These are phyloP conservation scores for Eupeodes luniger DNA, from an alignment of 2,888 invertebrate genomes.

Conservation along the genomic window DNA sequence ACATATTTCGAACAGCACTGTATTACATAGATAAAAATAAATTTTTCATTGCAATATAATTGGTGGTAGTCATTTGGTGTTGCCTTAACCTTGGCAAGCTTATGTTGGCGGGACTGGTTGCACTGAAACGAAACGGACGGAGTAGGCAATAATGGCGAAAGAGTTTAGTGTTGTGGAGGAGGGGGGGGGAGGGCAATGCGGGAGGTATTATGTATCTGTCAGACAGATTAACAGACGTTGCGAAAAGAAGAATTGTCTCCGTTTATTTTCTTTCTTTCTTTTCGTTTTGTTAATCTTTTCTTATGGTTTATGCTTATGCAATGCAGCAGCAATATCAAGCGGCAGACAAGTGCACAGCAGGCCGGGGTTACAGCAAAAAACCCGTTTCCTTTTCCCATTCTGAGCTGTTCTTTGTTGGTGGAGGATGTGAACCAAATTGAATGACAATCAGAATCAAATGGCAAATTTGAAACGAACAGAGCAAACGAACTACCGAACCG, in stretches of 20 bases:
- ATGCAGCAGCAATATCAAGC: not conserved
- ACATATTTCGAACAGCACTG: conserved; percentile 17
- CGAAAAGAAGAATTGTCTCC: conserved; percentile 32
- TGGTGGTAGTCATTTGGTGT: conserved; percentile 58
- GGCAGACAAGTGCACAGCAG: conserved; percentile 65
- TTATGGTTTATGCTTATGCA: conserved; percentile 65
- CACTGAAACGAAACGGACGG: not conserved
- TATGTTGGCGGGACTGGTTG: conserved; percentile 57
- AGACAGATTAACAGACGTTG: conserved; percentile 35
- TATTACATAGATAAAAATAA: conserved; percentile 38
- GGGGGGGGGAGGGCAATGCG: not conserved
- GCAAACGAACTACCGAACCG: too few relatives aligned
- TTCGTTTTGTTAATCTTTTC: conserved; percentile 20
- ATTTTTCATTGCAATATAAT: conserved; percentile 26
- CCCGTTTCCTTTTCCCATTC: conserved; percentile 52
- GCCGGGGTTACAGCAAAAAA: conserved; percentile 37
- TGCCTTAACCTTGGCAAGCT: conserved; percentile 72
- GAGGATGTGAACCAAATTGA: conserved; percentile 61
- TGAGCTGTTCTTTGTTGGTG: not conserved
- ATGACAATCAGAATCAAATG: conserved; percentile 69
- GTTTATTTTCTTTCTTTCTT: conserved; percentile 1
- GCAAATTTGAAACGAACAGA: conserved; percentile 55
- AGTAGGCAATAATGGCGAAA: not conserved
- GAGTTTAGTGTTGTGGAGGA: not conserved
- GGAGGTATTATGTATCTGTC: conserved; percentile 1